These are phyloP conservation scores for Pegoplata infirma DNA, from an alignment of 2,888 invertebrate genomes.

Conservation along the genomic window DNA sequence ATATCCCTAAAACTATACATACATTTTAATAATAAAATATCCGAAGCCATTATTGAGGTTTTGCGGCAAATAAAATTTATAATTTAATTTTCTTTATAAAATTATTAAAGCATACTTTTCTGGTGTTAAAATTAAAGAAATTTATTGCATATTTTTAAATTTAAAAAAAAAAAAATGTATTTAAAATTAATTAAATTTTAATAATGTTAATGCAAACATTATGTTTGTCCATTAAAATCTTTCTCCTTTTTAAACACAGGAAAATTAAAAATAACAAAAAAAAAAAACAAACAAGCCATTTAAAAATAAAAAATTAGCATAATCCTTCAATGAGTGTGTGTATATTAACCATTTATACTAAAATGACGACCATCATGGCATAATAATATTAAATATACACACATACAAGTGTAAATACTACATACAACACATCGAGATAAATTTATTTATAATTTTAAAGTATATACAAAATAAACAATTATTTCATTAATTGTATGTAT, in stretches of 20 bases:
- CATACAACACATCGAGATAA: no score
- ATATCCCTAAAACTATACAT: no score
- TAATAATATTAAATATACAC: no score
- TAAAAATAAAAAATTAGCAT: slow-evolving; percentile 31
- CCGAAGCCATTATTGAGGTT: no score
- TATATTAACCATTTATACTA: no score
- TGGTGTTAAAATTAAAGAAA: slow-evolving; percentile 20
- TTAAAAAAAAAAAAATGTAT: slow-evolving; percentile 18
- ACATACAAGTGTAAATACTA: no score
- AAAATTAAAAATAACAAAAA: no score
- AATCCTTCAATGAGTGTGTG: slow-evolving; percentile 28
- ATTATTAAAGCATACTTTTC: slow-evolving; percentile 16
- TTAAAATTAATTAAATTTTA: slow-evolving; percentile 30
- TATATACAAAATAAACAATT: no score
- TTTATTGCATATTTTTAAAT: slow-evolving; percentile 19
- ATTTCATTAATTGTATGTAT: no score
- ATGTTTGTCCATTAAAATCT: slow-evolving; percentile 22
- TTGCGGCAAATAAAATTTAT: neutral
- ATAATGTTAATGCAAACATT: slow-evolving; percentile 27
- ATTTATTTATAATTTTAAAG: no score
- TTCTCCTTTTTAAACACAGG: neutral
- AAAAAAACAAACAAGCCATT: slow-evolving; percentile 2
- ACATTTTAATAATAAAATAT: no score
- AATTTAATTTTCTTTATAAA: neutral
- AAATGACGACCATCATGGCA: no score